phyloP scores from a whole-genome alignment of 2,888 invertebrate species.

The Gisinianus flammeolus region DNA sequence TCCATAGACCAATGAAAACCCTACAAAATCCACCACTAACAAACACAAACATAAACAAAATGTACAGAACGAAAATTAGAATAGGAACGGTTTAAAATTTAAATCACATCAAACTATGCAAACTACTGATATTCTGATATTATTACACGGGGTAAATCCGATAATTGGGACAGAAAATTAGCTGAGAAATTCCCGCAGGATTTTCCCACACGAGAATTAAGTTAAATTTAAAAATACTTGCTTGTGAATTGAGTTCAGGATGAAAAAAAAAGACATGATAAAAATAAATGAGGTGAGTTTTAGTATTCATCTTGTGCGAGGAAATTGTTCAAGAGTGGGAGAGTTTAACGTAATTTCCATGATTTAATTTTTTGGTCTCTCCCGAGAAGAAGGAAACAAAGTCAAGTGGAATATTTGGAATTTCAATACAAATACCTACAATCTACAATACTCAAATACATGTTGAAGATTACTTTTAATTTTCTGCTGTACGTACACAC shows the following conservation, averaged over 20 bases:
- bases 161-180: no score
- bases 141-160: no score
- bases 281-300: neutral
- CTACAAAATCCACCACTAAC: neutral
- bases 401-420: neutral
- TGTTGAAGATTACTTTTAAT: conserved; percentile 5
- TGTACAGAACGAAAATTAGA: neutral
- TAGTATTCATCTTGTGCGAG: neutral
- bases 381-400: neutral
- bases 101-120: no score
- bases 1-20: neutral
- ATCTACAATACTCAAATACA: no score
- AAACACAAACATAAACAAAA: neutral
- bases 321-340: neutral
- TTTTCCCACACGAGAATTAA: no score
- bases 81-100: no score
- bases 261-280: neutral
- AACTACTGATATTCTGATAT: no score
- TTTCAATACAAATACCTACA: neutral
- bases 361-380: neutral
- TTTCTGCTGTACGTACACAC: neutral
- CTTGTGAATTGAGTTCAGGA: neutral
- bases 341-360: neutral
- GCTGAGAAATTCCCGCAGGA: no score
- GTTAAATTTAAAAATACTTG: no score